Conservation (phyloP, 2,888 invertebrate species). For the Eurois occulta region DNA sequence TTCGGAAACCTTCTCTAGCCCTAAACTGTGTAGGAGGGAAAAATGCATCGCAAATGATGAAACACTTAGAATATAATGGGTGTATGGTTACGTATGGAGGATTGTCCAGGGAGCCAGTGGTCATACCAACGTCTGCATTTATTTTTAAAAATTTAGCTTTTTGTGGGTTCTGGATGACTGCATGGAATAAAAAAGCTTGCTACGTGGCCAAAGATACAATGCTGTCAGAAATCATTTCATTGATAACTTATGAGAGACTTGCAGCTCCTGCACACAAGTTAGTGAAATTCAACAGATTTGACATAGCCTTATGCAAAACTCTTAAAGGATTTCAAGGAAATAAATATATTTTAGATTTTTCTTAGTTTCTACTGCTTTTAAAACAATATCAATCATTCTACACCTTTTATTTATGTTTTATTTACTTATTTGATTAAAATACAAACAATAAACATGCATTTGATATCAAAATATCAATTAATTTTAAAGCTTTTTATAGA, state of each 20-base stretch:
- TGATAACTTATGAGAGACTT: conserved; percentile 93
- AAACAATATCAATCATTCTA: background rate
- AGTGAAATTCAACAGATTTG: conserved; percentile 93
- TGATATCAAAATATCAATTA: background rate
- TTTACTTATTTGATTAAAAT: background rate
- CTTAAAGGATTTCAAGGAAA: conserved; percentile 93
- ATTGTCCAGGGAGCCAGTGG: conserved; percentile 98
- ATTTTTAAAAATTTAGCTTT: conserved; percentile 97
- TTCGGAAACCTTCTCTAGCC: conserved; percentile 94
- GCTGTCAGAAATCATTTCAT: conserved; percentile 93
- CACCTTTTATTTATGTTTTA: background rate
- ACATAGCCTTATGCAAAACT: conserved; percentile 94
- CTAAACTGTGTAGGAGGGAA: conserved; percentile 99
- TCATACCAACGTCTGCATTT: conserved; percentile 93
- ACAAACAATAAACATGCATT: background rate
- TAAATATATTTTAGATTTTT: conserved; percentile 94
- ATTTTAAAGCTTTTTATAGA: background rate
- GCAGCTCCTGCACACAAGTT: conserved; percentile 94
- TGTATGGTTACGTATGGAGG: conserved; percentile 99
- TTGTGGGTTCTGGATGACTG: conserved; percentile 98
- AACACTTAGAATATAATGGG: conserved; percentile 94
- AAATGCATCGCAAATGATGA: conserved; percentile 94
- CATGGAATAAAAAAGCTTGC: conserved; percentile 94
- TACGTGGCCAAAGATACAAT: conserved; percentile 92
- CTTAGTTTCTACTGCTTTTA: conserved; percentile 33